Base-by-base conservation (phyloP, 2,888 invertebrate genomes). In the Therioaphis trifolii region DNA sequence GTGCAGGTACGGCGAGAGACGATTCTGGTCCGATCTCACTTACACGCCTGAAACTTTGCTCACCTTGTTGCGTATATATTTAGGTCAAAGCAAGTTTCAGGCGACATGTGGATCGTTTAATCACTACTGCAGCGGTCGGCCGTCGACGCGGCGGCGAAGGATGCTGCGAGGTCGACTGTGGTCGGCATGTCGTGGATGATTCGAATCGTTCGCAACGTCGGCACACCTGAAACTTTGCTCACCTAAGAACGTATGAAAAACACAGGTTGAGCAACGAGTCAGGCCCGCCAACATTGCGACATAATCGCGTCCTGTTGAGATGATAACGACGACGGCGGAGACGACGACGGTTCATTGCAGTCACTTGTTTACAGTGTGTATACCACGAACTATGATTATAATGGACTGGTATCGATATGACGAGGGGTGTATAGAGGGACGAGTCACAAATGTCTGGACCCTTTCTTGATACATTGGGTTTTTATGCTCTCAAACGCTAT, bases 201-300 rank as follows among this genome's bases (percentile, higher is more conserved):
- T 35, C 4, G 66, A 5, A 66, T 27, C 11, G 63, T 85, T 79
- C 84, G 85, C 87, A 85, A 89, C 90, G 91, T 91, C 91, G 92
- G 93, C 93, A 93, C 94, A 94, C 94, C 94, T 94, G 94, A 94
- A 94, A 93, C 93, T 94, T 94, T 94, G 94, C 94, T 94, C 94
- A 94, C 93, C 94, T 93, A 89, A 74, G 15, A 63, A 89, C 89
- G 87, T 77, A 78, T 86, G 89, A 86, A 90, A 90, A 87, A 86
- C 89, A 92, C 92, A 93, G 93, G 93, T 91, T 91, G 92, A 93
- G 94, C 93, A 94, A 93, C 91, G 92, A 93, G 93, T 94, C 94
- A 94, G 94, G 94, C 93, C 92, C 92, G 91, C 90, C 90, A 74
- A 82, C 82, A 18, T 74, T 40, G 74, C 7, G 72, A 52, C 21